phyloP scores from a whole-genome alignment of 2,113 vertebrate genomes.

The Athene noctua region DNA sequence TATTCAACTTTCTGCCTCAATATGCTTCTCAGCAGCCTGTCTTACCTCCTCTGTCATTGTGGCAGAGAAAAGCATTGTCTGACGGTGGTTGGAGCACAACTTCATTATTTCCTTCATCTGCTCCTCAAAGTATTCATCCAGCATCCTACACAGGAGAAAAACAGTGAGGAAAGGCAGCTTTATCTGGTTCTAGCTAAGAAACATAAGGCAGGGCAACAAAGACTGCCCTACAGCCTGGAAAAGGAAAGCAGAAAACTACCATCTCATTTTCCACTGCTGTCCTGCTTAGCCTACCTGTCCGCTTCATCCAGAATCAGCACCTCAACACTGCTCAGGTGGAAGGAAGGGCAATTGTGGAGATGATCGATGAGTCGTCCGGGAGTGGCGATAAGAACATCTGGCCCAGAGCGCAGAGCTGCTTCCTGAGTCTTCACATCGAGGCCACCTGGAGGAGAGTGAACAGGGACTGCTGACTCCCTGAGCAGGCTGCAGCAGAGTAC shows the following conservation, averaged over 20 bases:
- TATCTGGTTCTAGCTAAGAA: background rate
- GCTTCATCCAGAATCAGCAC: slow-evolving; percentile 97
- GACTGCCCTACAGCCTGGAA: background rate
- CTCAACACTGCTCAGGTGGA: slow-evolving; percentile 90
- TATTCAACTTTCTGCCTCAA: background rate
- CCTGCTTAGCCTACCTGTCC: slow-evolving; percentile 78
- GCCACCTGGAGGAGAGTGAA: slow-evolving; percentile 78
- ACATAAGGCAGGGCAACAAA: background rate
- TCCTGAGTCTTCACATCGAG: slow-evolving; percentile 96
- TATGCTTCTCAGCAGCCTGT: background rate
- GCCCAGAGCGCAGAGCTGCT: slow-evolving; percentile 85
- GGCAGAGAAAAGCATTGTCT: slow-evolving; percentile 97
- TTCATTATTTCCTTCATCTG: slow-evolving; percentile 99
- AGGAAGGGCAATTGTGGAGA: slow-evolving; percentile 96
- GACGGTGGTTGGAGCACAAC: slow-evolving; percentile 89
- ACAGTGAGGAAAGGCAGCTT: background rate
- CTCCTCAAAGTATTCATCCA: slow-evolving; percentile 98
- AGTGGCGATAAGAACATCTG: slow-evolving; percentile 94
- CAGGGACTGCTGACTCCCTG: background rate
- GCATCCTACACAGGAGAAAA: slow-evolving; percentile 79
- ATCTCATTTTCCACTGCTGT: background rate
- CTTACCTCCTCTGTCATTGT: slow-evolving; percentile 96
- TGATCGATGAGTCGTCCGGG: slow-evolving; percentile 95
- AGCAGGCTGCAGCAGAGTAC: background rate
- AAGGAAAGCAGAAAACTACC: background rate